A percentile compares a stretch with the other conserved stretches of the same genome.
Conservation (phyloP, 1,140 invertebrate species). For the Lamellibrachia luymesi region DNA sequence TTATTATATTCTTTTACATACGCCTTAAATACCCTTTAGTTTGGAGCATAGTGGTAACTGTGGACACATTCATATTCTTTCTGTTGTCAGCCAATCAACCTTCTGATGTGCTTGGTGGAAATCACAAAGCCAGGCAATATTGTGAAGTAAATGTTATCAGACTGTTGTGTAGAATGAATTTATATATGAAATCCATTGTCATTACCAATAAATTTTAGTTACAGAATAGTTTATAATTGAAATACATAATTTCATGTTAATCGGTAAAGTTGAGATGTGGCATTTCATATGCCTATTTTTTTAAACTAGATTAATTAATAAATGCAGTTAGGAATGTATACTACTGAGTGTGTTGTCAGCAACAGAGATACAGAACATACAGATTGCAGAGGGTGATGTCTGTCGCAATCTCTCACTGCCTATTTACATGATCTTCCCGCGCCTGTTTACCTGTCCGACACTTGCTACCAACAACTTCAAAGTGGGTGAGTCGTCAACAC, state of each 20-base stretch:
- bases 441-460: slow-evolving; percentile 93
- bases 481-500: slow-evolving; percentile 71
- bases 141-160: neutral
- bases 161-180: neutral
- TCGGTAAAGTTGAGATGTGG: neutral
- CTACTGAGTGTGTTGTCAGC: slow-evolving; percentile 62
- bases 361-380: slow-evolving; percentile 97
- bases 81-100: slow-evolving; percentile 73
- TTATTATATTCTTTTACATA: slow-evolving; percentile 8
- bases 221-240: neutral
- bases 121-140: slow-evolving; percentile 81
- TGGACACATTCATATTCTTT: slow-evolving; percentile 42
- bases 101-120: slow-evolving; percentile 78
- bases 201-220: neutral
- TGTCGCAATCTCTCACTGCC: slow-evolving; percentile 78
- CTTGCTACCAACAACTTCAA: slow-evolving; percentile 89
- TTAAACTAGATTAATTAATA: neutral
- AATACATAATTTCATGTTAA: neutral
- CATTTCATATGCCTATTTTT: neutral
- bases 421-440: slow-evolving; percentile 92
- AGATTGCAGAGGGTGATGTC: slow-evolving; percentile 92
- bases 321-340: neutral
- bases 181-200: neutral
- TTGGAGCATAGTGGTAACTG: neutral
- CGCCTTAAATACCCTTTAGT: neutral